Evolutionary conservation across 2,113 vertebrate genomes (phyloP).

Genomic region (Rhinoderma darwinii): DNA sequence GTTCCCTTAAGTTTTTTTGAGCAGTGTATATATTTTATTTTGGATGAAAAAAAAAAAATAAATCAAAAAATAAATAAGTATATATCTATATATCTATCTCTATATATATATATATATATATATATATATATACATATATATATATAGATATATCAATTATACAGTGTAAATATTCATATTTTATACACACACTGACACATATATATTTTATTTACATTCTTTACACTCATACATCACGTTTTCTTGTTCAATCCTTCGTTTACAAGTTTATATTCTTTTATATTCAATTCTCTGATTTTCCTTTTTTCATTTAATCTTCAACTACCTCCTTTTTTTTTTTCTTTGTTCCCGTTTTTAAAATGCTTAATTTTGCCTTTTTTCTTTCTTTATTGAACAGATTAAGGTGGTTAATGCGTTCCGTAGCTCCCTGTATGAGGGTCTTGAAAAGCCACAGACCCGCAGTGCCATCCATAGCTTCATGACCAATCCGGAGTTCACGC

Average conservation of each 20-base stretch:
- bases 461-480: constrained; percentile 98
- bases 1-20: no score
- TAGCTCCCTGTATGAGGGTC: constrained; percentile 87
- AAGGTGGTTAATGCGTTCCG: constrained; percentile 98
- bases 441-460: constrained; percentile 88
- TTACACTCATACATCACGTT: neutral
- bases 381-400: constrained; percentile 79
- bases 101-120: no score
- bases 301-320: neutral
- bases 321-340: neutral
- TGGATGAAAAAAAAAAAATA: no score
- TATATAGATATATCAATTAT: no score
- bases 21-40: no score
- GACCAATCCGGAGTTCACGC: constrained; percentile 90
- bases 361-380: constrained; percentile 47
- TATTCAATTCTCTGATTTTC: neutral
- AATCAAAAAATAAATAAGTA: no score
- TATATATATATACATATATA: no score
- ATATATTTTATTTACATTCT: neutral
- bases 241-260: neutral
- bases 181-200: neutral
- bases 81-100: no score
- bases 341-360: neutral
- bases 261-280: neutral
- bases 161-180: no score